Conservation (phyloP, 2,888 invertebrate genomes). For the Chrysomela aeneicollis region DNA sequence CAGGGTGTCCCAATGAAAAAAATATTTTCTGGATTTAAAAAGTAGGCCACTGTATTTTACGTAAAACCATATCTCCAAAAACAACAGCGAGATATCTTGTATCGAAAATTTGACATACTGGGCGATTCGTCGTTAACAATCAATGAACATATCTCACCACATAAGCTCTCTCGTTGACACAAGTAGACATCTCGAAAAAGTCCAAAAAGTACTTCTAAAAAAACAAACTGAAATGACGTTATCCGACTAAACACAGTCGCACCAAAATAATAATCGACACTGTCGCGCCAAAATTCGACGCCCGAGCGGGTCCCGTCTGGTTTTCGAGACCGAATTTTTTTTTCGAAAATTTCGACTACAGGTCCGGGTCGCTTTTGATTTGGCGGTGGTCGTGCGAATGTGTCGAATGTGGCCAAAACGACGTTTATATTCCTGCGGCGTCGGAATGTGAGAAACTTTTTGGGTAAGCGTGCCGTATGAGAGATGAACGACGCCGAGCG, state of each 20-base stretch:
- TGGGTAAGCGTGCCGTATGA: slow-evolving; percentile 45
- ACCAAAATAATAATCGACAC: slow-evolving; percentile 15
- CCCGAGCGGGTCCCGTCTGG: not conserved
- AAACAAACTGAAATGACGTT: not conserved
- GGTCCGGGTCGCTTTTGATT: slow-evolving; percentile 24
- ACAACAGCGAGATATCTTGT: too few relatives aligned
- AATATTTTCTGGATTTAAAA: too few relatives aligned
- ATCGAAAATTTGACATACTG: too few relatives aligned
- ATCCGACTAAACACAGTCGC: slow-evolving; percentile 12
- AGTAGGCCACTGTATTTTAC: too few relatives aligned
- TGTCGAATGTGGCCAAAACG: slow-evolving; percentile 36
- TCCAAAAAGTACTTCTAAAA: slow-evolving; percentile 4
- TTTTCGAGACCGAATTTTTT: slow-evolving; percentile 13
- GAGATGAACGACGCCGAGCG: slow-evolving; percentile 53
- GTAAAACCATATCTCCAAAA: too few relatives aligned
- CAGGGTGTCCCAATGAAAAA: too few relatives aligned
- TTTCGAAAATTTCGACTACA: not conserved
- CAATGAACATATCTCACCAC: slow-evolving; percentile 35
- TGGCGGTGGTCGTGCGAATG: slow-evolving; percentile 34
- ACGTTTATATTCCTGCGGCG: slow-evolving; percentile 50
- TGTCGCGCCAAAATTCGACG: not conserved
- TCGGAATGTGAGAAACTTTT: slow-evolving; percentile 54
- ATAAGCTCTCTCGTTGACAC: slow-evolving; percentile 46
- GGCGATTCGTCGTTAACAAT: too few relatives aligned
- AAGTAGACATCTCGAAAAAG: slow-evolving; percentile 36